Conservation (phyloP, 2,113 vertebrate genomes). For the Sorex araneus region DNA sequence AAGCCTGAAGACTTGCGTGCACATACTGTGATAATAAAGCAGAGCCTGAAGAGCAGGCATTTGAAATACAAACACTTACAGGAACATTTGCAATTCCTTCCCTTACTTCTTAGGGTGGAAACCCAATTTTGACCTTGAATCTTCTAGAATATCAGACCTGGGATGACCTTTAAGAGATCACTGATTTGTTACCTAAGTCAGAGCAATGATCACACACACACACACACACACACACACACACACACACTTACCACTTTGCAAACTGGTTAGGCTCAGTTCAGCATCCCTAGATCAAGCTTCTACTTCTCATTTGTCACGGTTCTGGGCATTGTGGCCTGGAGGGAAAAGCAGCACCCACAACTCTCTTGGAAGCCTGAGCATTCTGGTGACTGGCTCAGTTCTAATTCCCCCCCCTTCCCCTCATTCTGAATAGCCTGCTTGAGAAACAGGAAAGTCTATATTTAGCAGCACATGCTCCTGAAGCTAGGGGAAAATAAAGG, state of each 20-base stretch:
- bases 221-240: too few species aligned
- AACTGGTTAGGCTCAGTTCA: background rate
- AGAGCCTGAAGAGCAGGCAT: constrained; percentile 28
- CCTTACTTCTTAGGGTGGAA: constrained; percentile 67
- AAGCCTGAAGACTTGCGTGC: constrained; percentile 60
- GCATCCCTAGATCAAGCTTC: background rate
- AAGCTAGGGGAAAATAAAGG: constrained; percentile 46
- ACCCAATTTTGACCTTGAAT: constrained; percentile 75
- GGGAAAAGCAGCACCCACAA: background rate
- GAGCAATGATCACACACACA: too few species aligned
- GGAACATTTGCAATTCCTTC: constrained; percentile 58
- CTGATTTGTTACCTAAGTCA: background rate
- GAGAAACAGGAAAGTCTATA: background rate
- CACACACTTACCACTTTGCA: background rate
- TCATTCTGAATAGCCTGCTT: constrained; percentile 6
- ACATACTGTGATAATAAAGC: constrained; percentile 38
- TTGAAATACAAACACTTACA: constrained; percentile 55
- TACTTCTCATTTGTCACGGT: background rate
- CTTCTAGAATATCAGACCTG: constrained; percentile 18
- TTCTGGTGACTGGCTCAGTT: too few species aligned
- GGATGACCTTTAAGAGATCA: background rate
- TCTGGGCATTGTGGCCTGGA: background rate
- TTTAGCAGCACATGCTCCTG: background rate
- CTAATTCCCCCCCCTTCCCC: background rate
- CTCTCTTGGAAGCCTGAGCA: background rate